A percentile compares a stretch with the other conserved stretches of the same genome.
Conservation (phyloP, 2,113 vertebrate species). For the Tenebrosternarchus preto region DNA sequence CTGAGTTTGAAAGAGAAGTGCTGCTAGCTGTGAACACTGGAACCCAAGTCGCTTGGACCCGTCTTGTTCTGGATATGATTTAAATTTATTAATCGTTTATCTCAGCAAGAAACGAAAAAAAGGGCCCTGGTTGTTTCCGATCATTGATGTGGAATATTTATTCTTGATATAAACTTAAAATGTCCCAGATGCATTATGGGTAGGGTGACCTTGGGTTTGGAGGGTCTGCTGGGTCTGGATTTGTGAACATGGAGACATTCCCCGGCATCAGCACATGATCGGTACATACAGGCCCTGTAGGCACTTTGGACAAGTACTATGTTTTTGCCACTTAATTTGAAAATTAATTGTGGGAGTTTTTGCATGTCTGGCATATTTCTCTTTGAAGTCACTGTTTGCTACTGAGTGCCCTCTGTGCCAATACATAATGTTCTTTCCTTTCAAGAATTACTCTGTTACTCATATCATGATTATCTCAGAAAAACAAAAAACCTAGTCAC, state of each 20-base stretch:
- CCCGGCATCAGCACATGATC: too few relatives aligned
- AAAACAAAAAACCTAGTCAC: not conserved
- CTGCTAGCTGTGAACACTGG: too few relatives aligned
- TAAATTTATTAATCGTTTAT: not conserved
- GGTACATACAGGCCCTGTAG: not conserved
- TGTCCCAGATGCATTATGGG: not conserved
- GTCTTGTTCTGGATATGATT: not conserved
- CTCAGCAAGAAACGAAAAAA: not conserved
- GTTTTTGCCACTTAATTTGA: not conserved
- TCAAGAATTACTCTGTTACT: not conserved
- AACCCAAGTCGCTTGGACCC: too few relatives aligned
- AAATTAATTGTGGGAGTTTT: not conserved
- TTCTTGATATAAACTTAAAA: not conserved
- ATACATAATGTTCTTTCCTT: not conserved
- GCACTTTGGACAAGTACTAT: constrained; percentile 15
- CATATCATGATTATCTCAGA: not conserved
- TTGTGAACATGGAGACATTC: not conserved
- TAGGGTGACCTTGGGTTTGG: not conserved
- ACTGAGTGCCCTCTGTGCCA: constrained; percentile 24
- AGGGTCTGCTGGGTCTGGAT: not conserved
- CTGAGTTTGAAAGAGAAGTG: not conserved
- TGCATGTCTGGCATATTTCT: not conserved
- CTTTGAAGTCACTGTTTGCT: not conserved
- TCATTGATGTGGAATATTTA: not conserved
- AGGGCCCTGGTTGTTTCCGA: too few relatives aligned